Evolutionary conservation across 2,888 invertebrate genomes (phyloP).

Genomic region (Eupsilia transversa): DNA sequence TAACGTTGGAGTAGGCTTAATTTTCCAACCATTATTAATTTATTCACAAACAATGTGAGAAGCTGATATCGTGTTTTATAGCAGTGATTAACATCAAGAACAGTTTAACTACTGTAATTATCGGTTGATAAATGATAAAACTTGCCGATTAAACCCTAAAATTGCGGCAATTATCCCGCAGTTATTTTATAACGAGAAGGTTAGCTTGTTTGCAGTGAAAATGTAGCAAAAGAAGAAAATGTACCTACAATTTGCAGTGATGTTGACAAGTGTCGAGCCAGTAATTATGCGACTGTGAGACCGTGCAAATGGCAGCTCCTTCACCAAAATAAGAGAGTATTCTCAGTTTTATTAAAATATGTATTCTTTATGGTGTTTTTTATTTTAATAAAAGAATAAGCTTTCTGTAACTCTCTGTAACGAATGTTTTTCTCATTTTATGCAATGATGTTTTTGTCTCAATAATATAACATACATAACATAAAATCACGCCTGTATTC

Average conservation of each 20-base stretch:
- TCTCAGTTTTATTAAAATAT: slow-evolving; percentile 41
- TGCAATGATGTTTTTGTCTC: neutral
- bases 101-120: slow-evolving; percentile 57
- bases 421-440: neutral
- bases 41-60: slow-evolving; percentile 22
- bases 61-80: slow-evolving; percentile 40
- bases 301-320: slow-evolving; percentile 55
- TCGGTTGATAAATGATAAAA: slow-evolving; percentile 58
- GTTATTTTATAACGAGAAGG: slow-evolving; percentile 49
- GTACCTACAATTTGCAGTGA: slow-evolving; percentile 57
- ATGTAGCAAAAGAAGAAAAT: slow-evolving; percentile 49
- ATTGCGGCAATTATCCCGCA: slow-evolving; percentile 37
- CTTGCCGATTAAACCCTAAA: slow-evolving; percentile 43
- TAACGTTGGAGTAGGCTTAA: neutral
- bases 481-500: too few species aligned
- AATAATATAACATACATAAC: too few species aligned
- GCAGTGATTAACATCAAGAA: slow-evolving; percentile 51
- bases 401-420: neutral
- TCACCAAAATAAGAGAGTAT: slow-evolving; percentile 56
- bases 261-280: slow-evolving; percentile 50
- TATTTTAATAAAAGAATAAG: slow-evolving; percentile 8
- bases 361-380: slow-evolving; percentile 20
- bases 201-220: slow-evolving; percentile 53
- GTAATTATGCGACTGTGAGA: slow-evolving; percentile 62
- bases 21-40: slow-evolving; percentile 25